These are phyloP conservation scores for Electrona antarctica DNA, from an alignment of 2,113 vertebrate species.

Conservation along the genomic window DNA sequence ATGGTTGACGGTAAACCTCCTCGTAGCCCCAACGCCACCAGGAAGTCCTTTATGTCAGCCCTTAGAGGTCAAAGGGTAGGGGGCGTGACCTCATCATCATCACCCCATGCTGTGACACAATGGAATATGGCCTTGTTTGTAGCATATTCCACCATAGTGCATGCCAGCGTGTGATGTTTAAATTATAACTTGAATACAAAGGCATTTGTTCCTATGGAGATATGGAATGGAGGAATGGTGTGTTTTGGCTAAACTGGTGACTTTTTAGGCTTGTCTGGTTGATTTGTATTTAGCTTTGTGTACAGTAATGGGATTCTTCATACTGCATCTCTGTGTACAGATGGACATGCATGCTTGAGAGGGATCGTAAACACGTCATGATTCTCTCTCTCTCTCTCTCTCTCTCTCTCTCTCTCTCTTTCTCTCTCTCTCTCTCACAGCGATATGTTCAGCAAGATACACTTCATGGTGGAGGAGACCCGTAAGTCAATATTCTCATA, in stretches of 20 bases:
- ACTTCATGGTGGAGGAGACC: slow-evolving; percentile 90
- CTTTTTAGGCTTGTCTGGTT: slow-evolving; percentile 3
- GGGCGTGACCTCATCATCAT: slow-evolving; percentile 54
- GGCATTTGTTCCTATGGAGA: neutral
- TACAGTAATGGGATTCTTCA: neutral
- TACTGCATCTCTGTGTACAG: neutral
- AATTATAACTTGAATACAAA: neutral
- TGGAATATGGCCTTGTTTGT: slow-evolving; percentile 33
- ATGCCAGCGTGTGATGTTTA: neutral
- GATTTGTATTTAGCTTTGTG: neutral
- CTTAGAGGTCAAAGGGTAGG: slow-evolving; percentile 94
- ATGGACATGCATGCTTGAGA: neutral
- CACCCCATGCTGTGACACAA: slow-evolving; percentile 47
- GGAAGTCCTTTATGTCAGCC: slow-evolving; percentile 85
- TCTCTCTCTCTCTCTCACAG: slow-evolving; percentile 77
- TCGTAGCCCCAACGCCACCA: slow-evolving; percentile 91
- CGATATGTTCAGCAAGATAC: slow-evolving; percentile 88
- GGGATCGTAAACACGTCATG: neutral
- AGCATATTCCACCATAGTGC: neutral
- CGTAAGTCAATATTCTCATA: slow-evolving; percentile 83
- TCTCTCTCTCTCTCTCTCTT: slow-evolving; percentile 23
- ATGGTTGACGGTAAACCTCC: slow-evolving; percentile 94
- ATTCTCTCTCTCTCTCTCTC: slow-evolving; percentile 19
- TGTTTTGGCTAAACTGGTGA: slow-evolving; percentile 3
- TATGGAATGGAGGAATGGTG: neutral